Base-by-base conservation (phyloP, 2,888 invertebrate species). In the Lissonota sp. region DNA sequence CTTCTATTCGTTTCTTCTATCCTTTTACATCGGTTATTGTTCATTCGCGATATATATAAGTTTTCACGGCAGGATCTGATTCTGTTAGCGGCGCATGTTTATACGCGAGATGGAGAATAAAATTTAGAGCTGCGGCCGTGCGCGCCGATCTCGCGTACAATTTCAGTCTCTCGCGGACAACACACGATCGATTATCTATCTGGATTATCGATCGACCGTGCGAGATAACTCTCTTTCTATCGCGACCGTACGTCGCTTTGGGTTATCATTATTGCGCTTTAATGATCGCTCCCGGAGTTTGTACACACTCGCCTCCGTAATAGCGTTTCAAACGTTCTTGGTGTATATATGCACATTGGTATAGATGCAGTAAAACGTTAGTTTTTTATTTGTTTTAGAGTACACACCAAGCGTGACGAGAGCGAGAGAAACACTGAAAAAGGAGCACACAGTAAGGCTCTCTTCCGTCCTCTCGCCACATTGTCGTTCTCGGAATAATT, bases 401-500 rank as follows among this genome's bases (percentile, higher is more conserved):
- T 42, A 6, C 51, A 51, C 55, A 60, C 51, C 46, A 16, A 57
- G 62, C 14, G 57, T 40, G 42, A 40, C 53, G 5, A 64, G 57
- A 64, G 42, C 10, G 37, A 12, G 42, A 26, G 26, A 57, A 12
- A 10, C 26, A 57, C n/a, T 37, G 37, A 26, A 57, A 49, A 74
- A 60, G 58, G 53, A 77, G 73, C 67, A 62, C 26, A 64, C 37
- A 69, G 26, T 39, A 12, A 39, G 4, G 44, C 10, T 8, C 16
- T 53, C 26, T 67, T 51, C 66, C 53, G 60, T 79, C 67, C 67
- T 49, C 67, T 42, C 71, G 55, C 82, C 79, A 79, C 76, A 82
- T 83, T 78, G 84, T 80, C 82, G 79, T 82, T 82, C 82, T 67
- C 69, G 77, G 81, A 83, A 84, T 84, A 83, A 85, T 80, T 75